Evolutionary conservation across 2,888 invertebrate species (phyloP), one percentile per base, ranked within the genome.

Genomic region (Hyppa rectilinea): DNA sequence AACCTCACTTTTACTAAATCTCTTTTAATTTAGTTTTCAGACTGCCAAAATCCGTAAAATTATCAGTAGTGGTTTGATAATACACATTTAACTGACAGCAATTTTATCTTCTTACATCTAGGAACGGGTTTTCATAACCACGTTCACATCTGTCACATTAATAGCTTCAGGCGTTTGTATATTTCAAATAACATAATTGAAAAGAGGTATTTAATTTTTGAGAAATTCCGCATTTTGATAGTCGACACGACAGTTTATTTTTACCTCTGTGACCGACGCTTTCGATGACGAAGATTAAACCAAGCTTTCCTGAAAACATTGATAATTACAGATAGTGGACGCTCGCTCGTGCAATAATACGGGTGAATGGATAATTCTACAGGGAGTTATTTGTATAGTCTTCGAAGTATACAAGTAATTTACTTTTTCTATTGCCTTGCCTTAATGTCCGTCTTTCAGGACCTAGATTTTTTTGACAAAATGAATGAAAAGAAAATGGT

Each of bases 341-440:
- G 26, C 34, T 26, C 14, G 26, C 10, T 12, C n/a, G 56, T n/a
- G n/a, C n/a, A 40, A 43, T 36, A 66, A 34, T 38, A 29, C 49
- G 17, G 59, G 20, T 40, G n/a, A 53, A 68, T 45, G 23, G 52
- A 59, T 34, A 55, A 55, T 20, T 26, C 49, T 31, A 12, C n/a
- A 31, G 34, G 26, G 26, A 71, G 12, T 62, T 56, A 43, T 36
- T 71, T 61, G 43, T 71, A 50, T 43, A 14, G n/a, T n/a, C 29
- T 55, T 53, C 5, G 31, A 60, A 23, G n/a, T n/a, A n/a, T n/a
- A n/a, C n/a, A n/a, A 26, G 26, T 40, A 34, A 40, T 40, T 23
- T 14, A n/a, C 7, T 40, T n/a, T 31, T 66, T 67, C 4, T 12
- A 29, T 59, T 45, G n/a, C 2, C n/a, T 26, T 38, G 10, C 9